Conservation (phyloP, 2,797 vertebrate species). For the Brachymystax lenok region DNA sequence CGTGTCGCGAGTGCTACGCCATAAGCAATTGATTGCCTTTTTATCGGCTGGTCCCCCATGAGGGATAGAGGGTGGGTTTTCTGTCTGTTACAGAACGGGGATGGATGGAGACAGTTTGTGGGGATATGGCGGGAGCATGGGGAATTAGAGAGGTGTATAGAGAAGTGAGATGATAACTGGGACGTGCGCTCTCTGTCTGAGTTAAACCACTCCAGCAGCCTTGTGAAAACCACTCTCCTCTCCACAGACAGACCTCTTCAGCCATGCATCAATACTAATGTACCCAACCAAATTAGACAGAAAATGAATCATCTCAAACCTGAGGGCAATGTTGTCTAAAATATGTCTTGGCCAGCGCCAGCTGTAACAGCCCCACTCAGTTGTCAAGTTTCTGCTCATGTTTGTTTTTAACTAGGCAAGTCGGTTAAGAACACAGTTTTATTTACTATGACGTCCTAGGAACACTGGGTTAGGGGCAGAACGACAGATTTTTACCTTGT, state of each 20-base stretch:
- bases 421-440: no score
- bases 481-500: no score
- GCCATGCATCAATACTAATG: neutral
- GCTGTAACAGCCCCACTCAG: neutral
- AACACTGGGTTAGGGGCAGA: no score
- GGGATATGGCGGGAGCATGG: neutral
- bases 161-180: neutral
- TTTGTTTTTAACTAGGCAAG: neutral
- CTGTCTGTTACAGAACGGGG: constrained; percentile 6
- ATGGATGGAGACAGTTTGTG: constrained; percentile 23
- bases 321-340: neutral
- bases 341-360: neutral
- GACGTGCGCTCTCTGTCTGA: constrained; percentile 14
- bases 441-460: no score
- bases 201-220: constrained; percentile 48
- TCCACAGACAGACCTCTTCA: constrained; percentile 33
- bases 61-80: constrained; percentile 12
- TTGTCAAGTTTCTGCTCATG: neutral
- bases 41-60: constrained; percentile 55
- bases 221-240: constrained; percentile 41
- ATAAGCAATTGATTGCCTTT: constrained; percentile 68
- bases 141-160: constrained; percentile 5
- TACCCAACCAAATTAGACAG: constrained; percentile 3
- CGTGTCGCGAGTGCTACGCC: constrained; percentile 53
- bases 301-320: neutral